Conservation (phyloP, 2,797 vertebrate genomes). For the Pangasius mekongensis region DNA sequence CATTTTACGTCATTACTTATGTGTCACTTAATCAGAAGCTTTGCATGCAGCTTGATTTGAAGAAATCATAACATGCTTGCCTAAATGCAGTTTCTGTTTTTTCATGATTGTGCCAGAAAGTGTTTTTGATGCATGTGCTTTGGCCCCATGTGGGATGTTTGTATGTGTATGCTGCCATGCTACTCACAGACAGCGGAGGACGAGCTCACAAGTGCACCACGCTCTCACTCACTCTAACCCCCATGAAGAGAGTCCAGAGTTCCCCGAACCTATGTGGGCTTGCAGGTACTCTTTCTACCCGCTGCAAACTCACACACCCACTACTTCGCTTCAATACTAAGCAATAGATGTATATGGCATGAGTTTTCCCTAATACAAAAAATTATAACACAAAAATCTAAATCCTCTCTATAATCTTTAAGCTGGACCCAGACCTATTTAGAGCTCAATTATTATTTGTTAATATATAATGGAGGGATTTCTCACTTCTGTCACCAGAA, state of each 20-base stretch:
- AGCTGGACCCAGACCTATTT: neutral
- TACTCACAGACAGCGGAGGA: conserved; percentile 85
- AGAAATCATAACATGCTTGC: conserved; percentile 28
- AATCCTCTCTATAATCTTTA: neutral
- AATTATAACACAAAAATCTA: neutral
- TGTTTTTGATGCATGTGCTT: conserved; percentile 68
- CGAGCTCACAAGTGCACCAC: conserved; percentile 82
- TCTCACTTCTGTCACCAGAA: neutral
- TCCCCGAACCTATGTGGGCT: conserved; percentile 84
- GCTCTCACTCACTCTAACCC: conserved; percentile 86
- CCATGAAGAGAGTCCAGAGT: conserved; percentile 89
- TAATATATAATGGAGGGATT: no score
- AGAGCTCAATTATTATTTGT: neutral
- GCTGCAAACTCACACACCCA: neutral
- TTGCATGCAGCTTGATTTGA: conserved; percentile 33
- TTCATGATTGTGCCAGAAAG: conserved; percentile 17
- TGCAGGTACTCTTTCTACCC: conserved; percentile 77
- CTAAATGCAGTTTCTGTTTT: neutral
- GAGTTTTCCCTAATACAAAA: no score
- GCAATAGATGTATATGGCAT: neutral
- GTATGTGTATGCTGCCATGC: conserved; percentile 76
- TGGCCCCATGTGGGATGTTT: conserved; percentile 64
- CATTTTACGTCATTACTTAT: neutral
- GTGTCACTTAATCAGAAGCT: conserved; percentile 4
- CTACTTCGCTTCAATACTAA: neutral